Evolutionary conservation across 2,797 vertebrate species (phyloP).

Genomic region (Pelodytes ibericus): DNA sequence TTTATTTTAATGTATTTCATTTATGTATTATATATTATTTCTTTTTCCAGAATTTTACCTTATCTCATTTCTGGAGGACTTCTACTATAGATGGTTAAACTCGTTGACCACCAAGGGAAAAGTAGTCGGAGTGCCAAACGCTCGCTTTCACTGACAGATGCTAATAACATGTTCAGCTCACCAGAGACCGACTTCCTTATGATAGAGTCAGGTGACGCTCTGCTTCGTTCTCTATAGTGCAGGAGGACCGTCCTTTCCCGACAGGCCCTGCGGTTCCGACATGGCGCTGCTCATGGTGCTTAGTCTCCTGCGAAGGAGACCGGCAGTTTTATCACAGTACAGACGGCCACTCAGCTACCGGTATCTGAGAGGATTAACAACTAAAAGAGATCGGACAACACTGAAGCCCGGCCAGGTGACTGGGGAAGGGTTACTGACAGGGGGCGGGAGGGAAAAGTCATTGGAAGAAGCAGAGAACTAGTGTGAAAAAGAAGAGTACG

Average conservation of each 20-base stretch:
- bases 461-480: too few species aligned
- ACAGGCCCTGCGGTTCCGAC: conserved; percentile 8
- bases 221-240: conserved; percentile 5
- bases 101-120: too few species aligned
- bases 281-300: conserved; percentile 49
- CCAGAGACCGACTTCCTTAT: too few species aligned
- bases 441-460: neutral
- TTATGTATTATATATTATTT: too few species aligned
- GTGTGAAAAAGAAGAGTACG: too few species aligned
- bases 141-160: neutral
- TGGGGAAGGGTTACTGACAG: neutral
- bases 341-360: neutral
- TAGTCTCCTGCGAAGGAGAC: conserved; percentile 16
- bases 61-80: too few species aligned
- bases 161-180: too few species aligned
- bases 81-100: too few species aligned
- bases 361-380: neutral
- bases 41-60: too few species aligned
- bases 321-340: neutral
- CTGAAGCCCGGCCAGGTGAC: conserved; percentile 8
- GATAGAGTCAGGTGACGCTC: too few species aligned
- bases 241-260: conserved; percentile 27
- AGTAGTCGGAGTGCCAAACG: too few species aligned
- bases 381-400: neutral
- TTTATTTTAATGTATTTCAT: too few species aligned